Conservation (phyloP, 2,888 invertebrate species). For the Iphiclides podalirius region DNA sequence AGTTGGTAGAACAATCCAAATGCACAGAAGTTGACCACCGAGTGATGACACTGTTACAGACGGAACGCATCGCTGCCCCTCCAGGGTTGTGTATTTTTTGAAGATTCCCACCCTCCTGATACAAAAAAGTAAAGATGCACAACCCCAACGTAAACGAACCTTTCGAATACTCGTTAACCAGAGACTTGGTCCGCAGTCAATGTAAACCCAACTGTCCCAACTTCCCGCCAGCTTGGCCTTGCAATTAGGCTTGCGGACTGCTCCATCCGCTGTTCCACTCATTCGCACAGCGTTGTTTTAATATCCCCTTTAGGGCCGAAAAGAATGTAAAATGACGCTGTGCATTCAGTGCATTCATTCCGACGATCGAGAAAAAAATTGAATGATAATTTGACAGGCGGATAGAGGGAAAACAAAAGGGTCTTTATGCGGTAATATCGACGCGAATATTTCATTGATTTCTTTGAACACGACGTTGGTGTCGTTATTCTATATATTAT, state of each 20-base stretch:
- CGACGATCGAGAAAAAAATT: background rate
- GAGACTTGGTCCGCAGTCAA: slow-evolving; percentile 50
- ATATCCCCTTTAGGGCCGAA: slow-evolving; percentile 20
- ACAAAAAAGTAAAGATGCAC: too few relatives aligned
- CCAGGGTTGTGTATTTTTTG: too few relatives aligned
- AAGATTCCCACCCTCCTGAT: too few relatives aligned
- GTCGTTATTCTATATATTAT: background rate
- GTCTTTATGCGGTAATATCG: background rate
- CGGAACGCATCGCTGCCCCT: too few relatives aligned
- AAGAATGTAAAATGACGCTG: slow-evolving; percentile 22
- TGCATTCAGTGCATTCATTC: slow-evolving; percentile 8
- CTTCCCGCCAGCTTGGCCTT: too few relatives aligned
- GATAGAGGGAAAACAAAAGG: slow-evolving; percentile 4
- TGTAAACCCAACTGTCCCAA: too few relatives aligned
- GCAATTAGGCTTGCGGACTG: slow-evolving; percentile 32
- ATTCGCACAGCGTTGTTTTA: slow-evolving; percentile 20
- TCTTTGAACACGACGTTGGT: background rate
- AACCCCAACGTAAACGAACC: slow-evolving; percentile 49
- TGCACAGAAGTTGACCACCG: too few relatives aligned
- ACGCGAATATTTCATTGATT: background rate
- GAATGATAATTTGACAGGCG: slow-evolving; percentile 1
- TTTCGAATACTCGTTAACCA: slow-evolving; percentile 59
- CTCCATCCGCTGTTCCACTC: slow-evolving; percentile 13
- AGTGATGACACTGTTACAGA: too few relatives aligned
- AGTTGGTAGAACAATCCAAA: too few relatives aligned